phyloP scores from a whole-genome alignment of 2,113 vertebrate genomes.

The Lutjanus erythropterus region DNA sequence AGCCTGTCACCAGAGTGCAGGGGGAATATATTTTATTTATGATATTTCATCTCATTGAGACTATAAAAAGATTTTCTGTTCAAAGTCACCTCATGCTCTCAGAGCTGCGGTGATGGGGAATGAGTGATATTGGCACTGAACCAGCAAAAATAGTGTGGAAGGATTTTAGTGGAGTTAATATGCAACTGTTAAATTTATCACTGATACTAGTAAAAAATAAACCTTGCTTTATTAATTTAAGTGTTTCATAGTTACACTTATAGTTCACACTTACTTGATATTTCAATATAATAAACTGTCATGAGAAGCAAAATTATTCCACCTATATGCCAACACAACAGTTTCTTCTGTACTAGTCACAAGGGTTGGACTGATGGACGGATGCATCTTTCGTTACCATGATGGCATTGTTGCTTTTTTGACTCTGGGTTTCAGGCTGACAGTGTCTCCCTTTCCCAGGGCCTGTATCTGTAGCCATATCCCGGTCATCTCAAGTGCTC shows the following conservation, averaged over 20 bases:
- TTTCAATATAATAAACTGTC: not conserved
- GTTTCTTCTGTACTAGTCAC: too few species aligned
- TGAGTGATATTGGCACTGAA: slow-evolving; percentile 1
- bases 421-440: not conserved
- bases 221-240: not conserved
- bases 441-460: not conserved
- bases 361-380: too few species aligned
- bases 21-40: slow-evolving; percentile 7
- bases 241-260: not conserved
- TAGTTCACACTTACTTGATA: not conserved
- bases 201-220: not conserved
- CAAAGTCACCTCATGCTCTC: not conserved
- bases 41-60: slow-evolving; percentile 1
- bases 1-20: not conserved
- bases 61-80: slow-evolving; percentile 12
- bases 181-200: not conserved
- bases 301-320: not conserved
- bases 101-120: not conserved
- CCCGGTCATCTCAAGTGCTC: slow-evolving; percentile 29
- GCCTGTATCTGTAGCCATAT: slow-evolving; percentile 10
- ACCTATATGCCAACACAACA: not conserved
- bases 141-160: not conserved
- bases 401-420: not conserved
- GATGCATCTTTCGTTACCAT: not conserved
- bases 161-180: not conserved